A percentile compares a stretch with the other conserved stretches of the same genome.
Evolutionary conservation across 2,797 vertebrate species (phyloP).

Genomic region (Protonibea diacanthus): DNA sequence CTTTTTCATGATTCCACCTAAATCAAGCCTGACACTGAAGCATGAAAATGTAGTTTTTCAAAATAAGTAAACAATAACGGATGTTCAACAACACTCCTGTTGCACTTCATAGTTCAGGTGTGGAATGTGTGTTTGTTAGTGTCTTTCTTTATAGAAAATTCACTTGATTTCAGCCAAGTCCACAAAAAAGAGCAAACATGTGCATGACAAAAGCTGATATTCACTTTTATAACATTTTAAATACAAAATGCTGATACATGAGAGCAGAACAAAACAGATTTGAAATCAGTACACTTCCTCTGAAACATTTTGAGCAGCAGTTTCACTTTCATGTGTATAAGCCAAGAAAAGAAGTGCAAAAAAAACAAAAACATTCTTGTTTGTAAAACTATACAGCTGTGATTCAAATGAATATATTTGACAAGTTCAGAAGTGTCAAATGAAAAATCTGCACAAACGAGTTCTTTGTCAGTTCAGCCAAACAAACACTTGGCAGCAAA

Average conservation of each 20-base stretch:
- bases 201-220: constrained; percentile 11
- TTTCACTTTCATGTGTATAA: neutral
- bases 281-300: neutral
- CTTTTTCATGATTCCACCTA: constrained; percentile 19
- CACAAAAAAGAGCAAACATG: constrained; percentile 16
- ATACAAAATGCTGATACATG: constrained; percentile 14
- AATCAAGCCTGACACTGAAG: constrained; percentile 19
- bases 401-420: neutral
- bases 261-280: neutral
- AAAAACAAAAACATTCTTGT: too few species aligned
- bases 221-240: constrained; percentile 4
- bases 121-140: constrained; percentile 24
- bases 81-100: constrained; percentile 11
- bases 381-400: constrained; percentile 2
- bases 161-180: constrained; percentile 17
- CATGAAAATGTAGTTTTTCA: constrained; percentile 21
- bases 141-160: neutral
- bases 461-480: neutral
- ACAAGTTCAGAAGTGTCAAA: neutral
- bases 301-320: constrained; percentile 13
- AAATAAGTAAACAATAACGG: constrained; percentile 19
- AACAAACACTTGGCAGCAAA: neutral
- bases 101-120: neutral
- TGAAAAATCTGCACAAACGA: neutral
- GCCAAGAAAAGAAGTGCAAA: too few species aligned